These are phyloP conservation scores for Malacoraja senta DNA, from an alignment of 2,797 vertebrate species.

Conservation along the genomic window DNA sequence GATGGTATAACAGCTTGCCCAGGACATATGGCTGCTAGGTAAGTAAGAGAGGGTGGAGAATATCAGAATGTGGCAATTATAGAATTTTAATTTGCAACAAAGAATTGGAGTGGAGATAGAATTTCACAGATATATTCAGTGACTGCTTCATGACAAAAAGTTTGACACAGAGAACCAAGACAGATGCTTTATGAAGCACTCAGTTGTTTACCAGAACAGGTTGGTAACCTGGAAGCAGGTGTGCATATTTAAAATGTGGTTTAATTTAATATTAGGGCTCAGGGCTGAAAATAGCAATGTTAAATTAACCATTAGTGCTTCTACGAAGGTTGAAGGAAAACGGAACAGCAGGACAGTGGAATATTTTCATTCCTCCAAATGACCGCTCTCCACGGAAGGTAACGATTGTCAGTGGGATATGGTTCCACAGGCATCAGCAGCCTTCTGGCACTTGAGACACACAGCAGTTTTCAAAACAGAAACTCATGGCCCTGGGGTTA, in stretches of 20 bases:
- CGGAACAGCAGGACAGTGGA: background rate
- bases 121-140: constrained; percentile 8
- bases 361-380: constrained; percentile 14
- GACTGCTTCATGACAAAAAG: background rate
- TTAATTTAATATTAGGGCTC: background rate
- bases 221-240: background rate
- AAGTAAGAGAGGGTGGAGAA: too few species aligned
- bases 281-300: background rate
- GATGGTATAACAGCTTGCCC: background rate
- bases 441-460: background rate
- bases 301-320: background rate
- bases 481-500: background rate
- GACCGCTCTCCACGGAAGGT: background rate
- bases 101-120: background rate
- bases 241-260: background rate
- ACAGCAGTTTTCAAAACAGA: background rate
- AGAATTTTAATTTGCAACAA: background rate
- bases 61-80: background rate
- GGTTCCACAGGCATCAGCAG: background rate
- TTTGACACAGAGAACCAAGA: background rate
- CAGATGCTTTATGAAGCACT: background rate
- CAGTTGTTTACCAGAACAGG: background rate
- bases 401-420: background rate
- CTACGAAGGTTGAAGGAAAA: background rate
- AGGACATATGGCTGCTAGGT: background rate